Percentiles rank a stretch among this genome's conserved stretches.
These are phyloP conservation scores for Oopsacas minuta DNA, from an alignment of 37 sponge, comb jelly and placozoan genomes.

Conservation along the genomic window DNA sequence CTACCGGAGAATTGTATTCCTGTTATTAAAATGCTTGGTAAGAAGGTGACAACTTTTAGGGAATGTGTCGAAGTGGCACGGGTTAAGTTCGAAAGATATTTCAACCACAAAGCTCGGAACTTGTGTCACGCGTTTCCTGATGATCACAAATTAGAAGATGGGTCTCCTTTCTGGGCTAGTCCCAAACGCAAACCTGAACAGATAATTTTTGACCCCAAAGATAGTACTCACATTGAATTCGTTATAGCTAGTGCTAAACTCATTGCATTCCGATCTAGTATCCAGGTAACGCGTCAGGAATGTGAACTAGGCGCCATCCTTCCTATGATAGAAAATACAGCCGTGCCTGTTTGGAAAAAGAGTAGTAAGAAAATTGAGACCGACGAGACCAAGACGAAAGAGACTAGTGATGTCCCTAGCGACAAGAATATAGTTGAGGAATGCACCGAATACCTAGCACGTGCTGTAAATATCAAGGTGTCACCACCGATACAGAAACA, in stretches of 20 bases:
- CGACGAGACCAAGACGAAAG: not conserved
- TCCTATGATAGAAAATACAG: not conserved
- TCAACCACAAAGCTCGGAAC: conserved; percentile 69
- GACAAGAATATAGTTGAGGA: not conserved
- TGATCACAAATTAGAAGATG: conserved; percentile 72
- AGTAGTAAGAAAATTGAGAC: conserved; percentile 13
- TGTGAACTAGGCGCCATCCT: not conserved
- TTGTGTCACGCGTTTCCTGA: conserved; percentile 63
- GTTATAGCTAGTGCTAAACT: not conserved
- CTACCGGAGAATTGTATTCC: conserved; percentile 45
- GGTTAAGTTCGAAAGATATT: conserved; percentile 79
- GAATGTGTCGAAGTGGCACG: conserved; percentile 51
- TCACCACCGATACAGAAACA: conserved; percentile 2
- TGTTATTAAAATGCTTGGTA: conserved; percentile 43
- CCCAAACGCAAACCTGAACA: conserved; percentile 80
- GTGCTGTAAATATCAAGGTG: not conserved
- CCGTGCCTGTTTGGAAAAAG: not conserved
- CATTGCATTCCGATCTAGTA: not conserved
- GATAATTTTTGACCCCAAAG: conserved; percentile 42
- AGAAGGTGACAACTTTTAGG: conserved; percentile 31
- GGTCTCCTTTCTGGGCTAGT: conserved; percentile 88
- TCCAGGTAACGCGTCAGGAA: conserved; percentile 15
- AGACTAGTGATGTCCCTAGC: not conserved
- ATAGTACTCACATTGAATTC: conserved; percentile 21
- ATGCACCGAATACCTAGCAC: not conserved